Conservation (phyloP, 1,140 invertebrate genomes). For the Cydia strobilella region DNA sequence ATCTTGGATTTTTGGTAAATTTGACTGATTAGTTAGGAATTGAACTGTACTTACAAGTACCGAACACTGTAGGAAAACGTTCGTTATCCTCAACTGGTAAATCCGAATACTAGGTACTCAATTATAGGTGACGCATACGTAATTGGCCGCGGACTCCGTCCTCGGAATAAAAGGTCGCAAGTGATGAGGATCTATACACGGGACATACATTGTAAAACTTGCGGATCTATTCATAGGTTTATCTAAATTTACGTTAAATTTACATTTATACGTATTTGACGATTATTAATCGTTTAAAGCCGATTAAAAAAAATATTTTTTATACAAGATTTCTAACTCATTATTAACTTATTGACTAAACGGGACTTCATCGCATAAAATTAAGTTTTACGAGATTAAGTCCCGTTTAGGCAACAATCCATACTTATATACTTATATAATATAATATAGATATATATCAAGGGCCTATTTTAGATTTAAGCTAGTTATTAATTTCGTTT, state of each 20-base stretch:
- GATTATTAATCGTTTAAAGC: neutral
- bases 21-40: neutral
- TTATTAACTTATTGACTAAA: no score
- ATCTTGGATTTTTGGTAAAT: no score
- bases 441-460: no score
- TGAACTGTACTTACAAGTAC: neutral
- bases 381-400: no score
- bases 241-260: no score
- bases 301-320: neutral
- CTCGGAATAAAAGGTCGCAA: constrained; percentile 7
- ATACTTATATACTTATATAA: no score
- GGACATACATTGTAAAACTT: neutral
- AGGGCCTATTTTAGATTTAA: no score
- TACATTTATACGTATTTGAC: no score
- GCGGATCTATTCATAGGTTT: neutral
- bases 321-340: no score
- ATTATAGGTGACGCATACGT: constrained; percentile 20
- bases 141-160: neutral
- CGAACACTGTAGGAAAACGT: neutral
- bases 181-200: neutral
- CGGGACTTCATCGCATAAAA: no score
- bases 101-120: constrained; percentile 2
- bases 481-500: no score
- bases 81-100: constrained; percentile 15
- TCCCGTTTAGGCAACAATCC: no score